Evolutionary conservation across 2,113 vertebrate genomes (phyloP), one percentile per base, ranked within the genome.

Genomic region (Pachycephala philippinensis): DNA sequence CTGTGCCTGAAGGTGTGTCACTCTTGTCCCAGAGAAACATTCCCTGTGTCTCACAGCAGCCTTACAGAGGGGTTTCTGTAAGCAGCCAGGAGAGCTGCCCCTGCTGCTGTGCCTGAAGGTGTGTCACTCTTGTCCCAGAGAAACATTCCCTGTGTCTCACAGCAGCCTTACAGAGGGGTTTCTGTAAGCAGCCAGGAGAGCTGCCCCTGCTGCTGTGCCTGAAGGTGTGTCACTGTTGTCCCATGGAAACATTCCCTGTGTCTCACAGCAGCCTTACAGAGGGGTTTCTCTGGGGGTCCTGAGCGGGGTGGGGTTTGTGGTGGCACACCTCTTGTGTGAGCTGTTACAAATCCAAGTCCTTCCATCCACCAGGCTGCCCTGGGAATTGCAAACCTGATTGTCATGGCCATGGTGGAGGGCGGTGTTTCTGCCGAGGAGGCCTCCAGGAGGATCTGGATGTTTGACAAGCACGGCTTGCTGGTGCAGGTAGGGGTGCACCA

Each of bases 371-470:
- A 97, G 97, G 99, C 99, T 3, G 99, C 99, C 39, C 98, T 99
- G 88, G 99, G 99, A 28, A 99, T 99, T 42, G 99, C 99, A 11
- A 99, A 99, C 97, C 98, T 99, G 69, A 99, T 99, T 16, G 98
- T 99, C 12, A 99, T 99, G 99, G 98, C 99, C 2, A 99, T 99
- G 99, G 96, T 98, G 96, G 99, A 99, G 76, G 76, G 21, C 0
- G 99, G 99, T 1, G 90, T 99, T 83, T 97, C 98, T 50, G 97
- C 97, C 9, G 97, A 98, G 53, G 99, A 99, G 20, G 99, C 99
- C 71, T 98, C 94, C 49, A 78, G 97, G 44, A 99, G 98, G 52
- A 98, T 99, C 91, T 99, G 99, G 99, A 99, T 99, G 99, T 99
- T 98, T 75, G 99, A 99, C 96, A 99, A 99, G 90, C 84, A 98